A percentile compares a stretch with the other conserved stretches of the same genome.
Evolutionary conservation across 2,888 invertebrate genomes (phyloP).

Genomic region (Pachliopta kotzebuea): DNA sequence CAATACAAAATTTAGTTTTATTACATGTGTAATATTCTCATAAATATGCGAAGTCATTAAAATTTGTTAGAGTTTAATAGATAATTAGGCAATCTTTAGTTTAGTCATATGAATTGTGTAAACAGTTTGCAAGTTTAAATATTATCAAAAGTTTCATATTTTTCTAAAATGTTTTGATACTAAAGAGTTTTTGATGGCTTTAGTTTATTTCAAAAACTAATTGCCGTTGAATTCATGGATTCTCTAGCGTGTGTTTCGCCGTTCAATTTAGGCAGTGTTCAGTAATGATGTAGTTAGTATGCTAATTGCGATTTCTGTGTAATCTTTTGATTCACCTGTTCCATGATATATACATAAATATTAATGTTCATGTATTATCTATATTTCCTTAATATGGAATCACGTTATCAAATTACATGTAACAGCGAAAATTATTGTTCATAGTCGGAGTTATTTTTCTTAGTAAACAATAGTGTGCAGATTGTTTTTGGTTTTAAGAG

Average conservation of each 20-base stretch:
- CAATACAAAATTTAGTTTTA: too few species aligned
- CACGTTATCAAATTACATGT: constrained; percentile 4
- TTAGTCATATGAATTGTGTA: too few species aligned
- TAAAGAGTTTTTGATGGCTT: constrained; percentile 9
- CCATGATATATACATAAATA: constrained; percentile 15
- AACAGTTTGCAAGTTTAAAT: too few species aligned
- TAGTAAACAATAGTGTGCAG: not conserved
- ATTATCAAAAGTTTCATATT: not conserved
- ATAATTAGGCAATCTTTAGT: too few species aligned
- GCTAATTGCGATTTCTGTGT: constrained; percentile 38
- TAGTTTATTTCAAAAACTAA: constrained; percentile 26
- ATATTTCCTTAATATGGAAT: constrained; percentile 15
- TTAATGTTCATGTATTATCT: constrained; percentile 2
- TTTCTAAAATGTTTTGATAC: not conserved
- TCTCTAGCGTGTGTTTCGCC: constrained; percentile 42
- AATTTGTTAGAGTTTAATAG: too few species aligned
- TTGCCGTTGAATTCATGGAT: constrained; percentile 30
- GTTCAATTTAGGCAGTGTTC: constrained; percentile 41
- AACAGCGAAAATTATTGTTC: constrained; percentile 1
- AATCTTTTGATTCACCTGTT: constrained; percentile 38
- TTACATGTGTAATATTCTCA: too few species aligned
- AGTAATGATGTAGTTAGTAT: constrained; percentile 42
- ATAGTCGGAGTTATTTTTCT: not conserved
- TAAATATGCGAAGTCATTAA: too few species aligned
- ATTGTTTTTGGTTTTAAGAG: not conserved